phyloP scores from a whole-genome alignment of 2,113 vertebrate genomes.

The Pycnonotus jocosus region DNA sequence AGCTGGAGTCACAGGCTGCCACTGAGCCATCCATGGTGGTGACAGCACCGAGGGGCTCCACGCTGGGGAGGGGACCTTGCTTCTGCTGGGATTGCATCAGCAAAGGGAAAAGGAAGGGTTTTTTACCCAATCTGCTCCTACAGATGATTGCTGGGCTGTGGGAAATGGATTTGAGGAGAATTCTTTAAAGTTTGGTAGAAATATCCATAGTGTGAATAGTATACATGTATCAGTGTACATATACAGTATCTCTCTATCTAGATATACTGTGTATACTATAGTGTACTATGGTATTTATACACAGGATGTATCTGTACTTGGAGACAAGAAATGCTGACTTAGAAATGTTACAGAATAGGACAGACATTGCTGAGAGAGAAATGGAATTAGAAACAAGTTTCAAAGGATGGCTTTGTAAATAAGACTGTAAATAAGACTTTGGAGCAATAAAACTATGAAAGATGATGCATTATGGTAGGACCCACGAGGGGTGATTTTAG shows the following conservation, averaged over 20 bases:
- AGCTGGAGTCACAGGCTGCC: not conserved
- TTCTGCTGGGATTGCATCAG: not conserved
- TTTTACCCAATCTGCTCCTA: not conserved
- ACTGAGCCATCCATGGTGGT: fast-evolving
- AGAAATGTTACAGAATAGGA: not conserved
- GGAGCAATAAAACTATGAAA: not conserved
- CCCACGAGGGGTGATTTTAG: not conserved
- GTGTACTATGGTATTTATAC: no score
- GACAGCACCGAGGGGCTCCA: not conserved
- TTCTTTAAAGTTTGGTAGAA: not conserved
- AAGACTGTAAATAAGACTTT: not conserved
- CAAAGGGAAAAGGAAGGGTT: not conserved
- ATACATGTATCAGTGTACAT: no score
- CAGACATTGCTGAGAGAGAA: not conserved
- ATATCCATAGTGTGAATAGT: no score
- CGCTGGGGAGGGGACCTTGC: not conserved
- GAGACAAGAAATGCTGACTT: not conserved
- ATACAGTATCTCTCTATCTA: no score
- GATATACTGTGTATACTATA: no score
- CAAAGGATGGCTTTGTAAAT: not conserved
- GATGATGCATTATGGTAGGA: not conserved
- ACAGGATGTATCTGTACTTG: not conserved
- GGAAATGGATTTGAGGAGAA: not conserved
- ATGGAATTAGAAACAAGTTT: not conserved
- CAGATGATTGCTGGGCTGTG: not conserved